Percentiles rank a stretch among this genome's conserved stretches.
These are phyloP conservation scores for Drosophila nigritarsus DNA, from an alignment of 2,888 invertebrate species.

Conservation along the genomic window DNA sequence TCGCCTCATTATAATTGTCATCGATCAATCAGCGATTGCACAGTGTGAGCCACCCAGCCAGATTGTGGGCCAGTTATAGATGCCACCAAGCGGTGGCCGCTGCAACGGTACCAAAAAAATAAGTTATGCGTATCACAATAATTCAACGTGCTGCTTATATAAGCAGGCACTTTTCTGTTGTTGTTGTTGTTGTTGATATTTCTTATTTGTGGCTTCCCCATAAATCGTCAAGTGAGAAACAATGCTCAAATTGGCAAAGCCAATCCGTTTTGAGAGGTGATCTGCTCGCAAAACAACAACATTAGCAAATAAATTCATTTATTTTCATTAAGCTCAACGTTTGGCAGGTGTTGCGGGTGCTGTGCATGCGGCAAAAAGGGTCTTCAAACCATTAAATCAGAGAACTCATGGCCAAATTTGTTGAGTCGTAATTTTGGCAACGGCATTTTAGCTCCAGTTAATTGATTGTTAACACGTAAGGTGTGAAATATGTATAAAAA, in stretches of 20 bases:
- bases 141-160: constrained; percentile 58
- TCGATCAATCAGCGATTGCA: constrained; percentile 55
- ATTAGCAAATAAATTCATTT: constrained; percentile 61
- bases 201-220: constrained; percentile 44
- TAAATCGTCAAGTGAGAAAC: constrained; percentile 63
- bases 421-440: constrained; percentile 16
- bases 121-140: constrained; percentile 71
- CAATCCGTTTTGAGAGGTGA: constrained; percentile 68
- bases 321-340: constrained; percentile 62
- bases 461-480: constrained; percentile 47
- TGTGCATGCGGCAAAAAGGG: constrained; percentile 25
- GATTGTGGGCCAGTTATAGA: constrained; percentile 4
- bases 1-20: constrained; percentile 65
- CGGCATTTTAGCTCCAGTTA: constrained; percentile 33
- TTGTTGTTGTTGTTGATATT: constrained; percentile 21
- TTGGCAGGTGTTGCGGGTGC: constrained; percentile 32
- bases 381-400: constrained; percentile 32
- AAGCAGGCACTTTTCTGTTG: constrained; percentile 25
- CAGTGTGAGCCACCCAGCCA: constrained; percentile 12
- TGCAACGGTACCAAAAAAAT: constrained; percentile 56
- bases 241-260: constrained; percentile 74
- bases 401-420: constrained; percentile 29
- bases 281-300: constrained; percentile 30
- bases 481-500: constrained; percentile 28
- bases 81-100: constrained; percentile 33